Evolutionary conservation across 2,113 vertebrate genomes (phyloP).

Genomic region (Megaceryle maxima): DNA sequence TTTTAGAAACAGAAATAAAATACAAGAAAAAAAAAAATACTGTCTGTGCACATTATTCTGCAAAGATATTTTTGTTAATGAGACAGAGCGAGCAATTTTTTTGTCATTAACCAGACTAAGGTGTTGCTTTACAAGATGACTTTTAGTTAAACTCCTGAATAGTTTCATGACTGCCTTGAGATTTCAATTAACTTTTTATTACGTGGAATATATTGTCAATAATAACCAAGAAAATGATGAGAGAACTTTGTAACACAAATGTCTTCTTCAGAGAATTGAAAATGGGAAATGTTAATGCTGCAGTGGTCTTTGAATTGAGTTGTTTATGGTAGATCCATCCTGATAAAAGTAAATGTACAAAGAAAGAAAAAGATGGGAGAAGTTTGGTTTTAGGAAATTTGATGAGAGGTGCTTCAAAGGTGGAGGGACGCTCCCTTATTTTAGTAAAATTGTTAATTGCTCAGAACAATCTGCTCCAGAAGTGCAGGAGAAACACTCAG

Average conservation of each 20-base stretch:
- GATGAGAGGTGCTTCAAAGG: neutral
- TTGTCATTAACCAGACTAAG: neutral
- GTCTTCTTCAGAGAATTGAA: neutral
- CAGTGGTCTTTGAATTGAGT: neutral
- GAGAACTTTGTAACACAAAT: neutral
- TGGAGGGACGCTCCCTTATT: neutral
- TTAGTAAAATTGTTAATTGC: neutral
- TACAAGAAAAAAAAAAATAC: neutral
- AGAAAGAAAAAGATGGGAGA: neutral
- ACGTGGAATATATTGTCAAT: neutral
- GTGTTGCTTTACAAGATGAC: neutral
- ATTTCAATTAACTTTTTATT: neutral
- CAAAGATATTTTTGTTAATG: neutral
- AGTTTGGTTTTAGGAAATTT: neutral
- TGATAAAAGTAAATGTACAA: neutral
- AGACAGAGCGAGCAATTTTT: neutral
- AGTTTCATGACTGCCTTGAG: neutral
- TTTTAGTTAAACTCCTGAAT: neutral
- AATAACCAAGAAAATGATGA: neutral
- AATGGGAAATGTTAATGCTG: neutral
- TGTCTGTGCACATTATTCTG: neutral
- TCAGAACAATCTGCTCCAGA: neutral
- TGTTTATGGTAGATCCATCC: neutral
- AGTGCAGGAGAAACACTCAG: neutral
- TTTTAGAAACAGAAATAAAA: neutral